These are phyloP conservation scores for Pterostichus madidus DNA, from an alignment of 2,888 invertebrate genomes.

Conservation along the genomic window DNA sequence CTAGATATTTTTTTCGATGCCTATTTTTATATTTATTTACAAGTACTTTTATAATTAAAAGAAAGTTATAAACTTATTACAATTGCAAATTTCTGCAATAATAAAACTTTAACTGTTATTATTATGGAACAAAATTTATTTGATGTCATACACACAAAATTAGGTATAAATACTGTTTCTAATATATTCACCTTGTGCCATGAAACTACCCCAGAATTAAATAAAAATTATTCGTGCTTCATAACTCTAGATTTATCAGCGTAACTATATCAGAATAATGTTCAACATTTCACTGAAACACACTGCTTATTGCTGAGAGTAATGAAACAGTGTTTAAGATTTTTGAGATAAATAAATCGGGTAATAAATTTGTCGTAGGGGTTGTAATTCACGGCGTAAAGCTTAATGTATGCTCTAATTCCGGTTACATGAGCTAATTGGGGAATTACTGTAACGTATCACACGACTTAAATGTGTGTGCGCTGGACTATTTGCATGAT, in stretches of 20 bases:
- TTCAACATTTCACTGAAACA: background rate
- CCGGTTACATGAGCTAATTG: conserved; percentile 44
- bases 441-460: conserved; percentile 29
- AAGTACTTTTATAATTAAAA: no score
- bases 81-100: no score
- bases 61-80: no score
- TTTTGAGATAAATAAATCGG: conserved; percentile 40
- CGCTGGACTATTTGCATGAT: conserved; percentile 23
- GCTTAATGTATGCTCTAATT: conserved; percentile 48
- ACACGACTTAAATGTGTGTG: conserved; percentile 40
- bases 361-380: conserved; percentile 26
- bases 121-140: no score
- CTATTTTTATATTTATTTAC: no score
- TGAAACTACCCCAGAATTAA: no score
- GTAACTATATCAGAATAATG: background rate
- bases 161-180: no score
- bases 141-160: no score
- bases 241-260: background rate
- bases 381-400: conserved; percentile 26
- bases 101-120: no score
- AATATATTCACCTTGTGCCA: no score
- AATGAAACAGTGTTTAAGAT: conserved; percentile 7
- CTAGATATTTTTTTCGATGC: no score
- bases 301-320: conserved; percentile 12
- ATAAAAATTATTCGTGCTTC: no score